Evolutionary conservation across 2,113 vertebrate species (phyloP), one percentile per base, ranked within the genome.

Genomic region (Nyctibius bracteatus): DNA sequence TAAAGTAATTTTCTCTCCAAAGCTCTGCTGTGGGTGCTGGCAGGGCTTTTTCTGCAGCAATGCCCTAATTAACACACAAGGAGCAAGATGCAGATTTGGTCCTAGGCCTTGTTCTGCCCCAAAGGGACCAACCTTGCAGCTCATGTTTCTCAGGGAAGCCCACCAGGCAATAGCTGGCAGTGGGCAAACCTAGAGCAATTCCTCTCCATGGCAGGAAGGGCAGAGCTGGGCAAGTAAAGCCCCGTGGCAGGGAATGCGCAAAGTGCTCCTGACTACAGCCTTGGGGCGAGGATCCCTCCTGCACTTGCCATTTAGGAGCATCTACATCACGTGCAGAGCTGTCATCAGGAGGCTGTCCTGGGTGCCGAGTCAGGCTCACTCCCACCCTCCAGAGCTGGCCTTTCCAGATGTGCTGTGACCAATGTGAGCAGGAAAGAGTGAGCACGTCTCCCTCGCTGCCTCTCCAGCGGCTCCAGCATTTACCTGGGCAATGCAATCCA

Each of bases 11-110:
- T 88, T 85, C 61, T 78, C n/a, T 79, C 78, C 70, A n/a, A 57
- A 87, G 46, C 25, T 78, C 73, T 84, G 31, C 54, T 81, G 84
- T 84, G 84, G 77, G 73, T 77, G n/a, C 73, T 96, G 81, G 22
- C 63, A 77, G 67, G 54, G 35, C 41, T 87, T 84, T 61, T 54
- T 24, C 58, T n/a, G 24, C 67, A 86, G 44, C 67, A 91, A 13
- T 0, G 2, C 14, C 68, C 49, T 47, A 10, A 8, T 51, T 49
- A 75, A 44, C 62, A 47, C 72, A 73, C 10, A 44, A 25, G 61
- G 33, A 68, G 23, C 7, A 55, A 35, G 41, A 27, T 89, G 57
- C 24, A 74, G 39, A 25, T 52, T 35, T 62, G 30, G 35, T 61
- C 39, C 47, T 33, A 31, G 52, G 44, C 63, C 33, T 57, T 27